These are phyloP conservation scores for Malurus splendens DNA, from an alignment of 2,797 vertebrate genomes.

Conservation along the genomic window DNA sequence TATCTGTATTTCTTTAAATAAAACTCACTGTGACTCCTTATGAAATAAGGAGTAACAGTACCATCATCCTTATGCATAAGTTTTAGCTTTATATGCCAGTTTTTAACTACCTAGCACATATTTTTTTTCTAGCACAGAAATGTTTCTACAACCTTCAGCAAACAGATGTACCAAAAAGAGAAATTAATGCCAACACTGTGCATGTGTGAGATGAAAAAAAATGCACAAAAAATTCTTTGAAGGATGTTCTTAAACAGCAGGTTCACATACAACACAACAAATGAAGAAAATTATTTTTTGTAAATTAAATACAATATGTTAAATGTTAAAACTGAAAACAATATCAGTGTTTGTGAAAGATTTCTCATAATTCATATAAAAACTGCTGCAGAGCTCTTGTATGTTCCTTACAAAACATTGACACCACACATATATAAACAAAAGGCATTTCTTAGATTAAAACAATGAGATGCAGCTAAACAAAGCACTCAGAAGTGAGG, in stretches of 20 bases:
- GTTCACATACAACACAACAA: not conserved
- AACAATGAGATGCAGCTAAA: not conserved
- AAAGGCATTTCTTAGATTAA: not conserved
- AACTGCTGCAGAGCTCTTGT: not conserved
- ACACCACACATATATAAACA: not conserved
- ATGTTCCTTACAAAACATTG: not conserved
- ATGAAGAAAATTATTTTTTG: not conserved
- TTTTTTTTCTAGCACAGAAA: not conserved
- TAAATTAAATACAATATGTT: not conserved
- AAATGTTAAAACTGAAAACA: not conserved
- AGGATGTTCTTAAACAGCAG: not conserved
- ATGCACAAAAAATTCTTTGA: not conserved
- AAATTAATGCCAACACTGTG: not conserved
- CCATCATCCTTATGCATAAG: not conserved
- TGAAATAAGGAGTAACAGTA: not conserved
- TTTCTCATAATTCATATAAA: not conserved
- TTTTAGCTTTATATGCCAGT: not conserved
- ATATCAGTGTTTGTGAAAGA: not conserved
- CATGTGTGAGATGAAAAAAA: not conserved
- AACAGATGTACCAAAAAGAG: not conserved
- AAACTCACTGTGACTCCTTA: not conserved
- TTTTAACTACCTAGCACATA: not conserved
- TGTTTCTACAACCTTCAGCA: not conserved
- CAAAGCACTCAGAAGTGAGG: not conserved
- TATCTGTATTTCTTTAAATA: not conserved